A percentile compares a stretch with the other conserved stretches of the same genome.
Conservation (phyloP, 2,888 invertebrate species). For the Tigriopus californicus region DNA sequence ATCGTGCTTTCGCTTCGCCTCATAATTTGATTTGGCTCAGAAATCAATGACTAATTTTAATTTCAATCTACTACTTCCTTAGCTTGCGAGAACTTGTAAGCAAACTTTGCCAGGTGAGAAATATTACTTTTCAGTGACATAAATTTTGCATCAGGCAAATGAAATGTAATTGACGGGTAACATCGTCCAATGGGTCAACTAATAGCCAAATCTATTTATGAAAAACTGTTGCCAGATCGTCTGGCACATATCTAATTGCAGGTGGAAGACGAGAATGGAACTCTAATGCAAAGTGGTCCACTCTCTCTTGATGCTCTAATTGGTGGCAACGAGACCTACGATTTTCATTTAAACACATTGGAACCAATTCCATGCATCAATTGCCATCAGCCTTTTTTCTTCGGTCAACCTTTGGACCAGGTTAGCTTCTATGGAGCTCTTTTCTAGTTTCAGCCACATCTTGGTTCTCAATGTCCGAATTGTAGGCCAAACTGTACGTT, state of each 20-base stretch:
- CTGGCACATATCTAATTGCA: background rate
- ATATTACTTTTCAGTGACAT: too few relatives aligned
- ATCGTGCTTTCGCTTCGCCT: too few relatives aligned
- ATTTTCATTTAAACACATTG: background rate
- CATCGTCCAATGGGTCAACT: too few relatives aligned
- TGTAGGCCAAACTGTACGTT: constrained; percentile 14
- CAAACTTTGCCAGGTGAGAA: too few relatives aligned
- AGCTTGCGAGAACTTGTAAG: too few relatives aligned
- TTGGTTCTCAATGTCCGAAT: background rate
- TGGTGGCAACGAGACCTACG: background rate
- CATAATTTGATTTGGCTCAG: too few relatives aligned
- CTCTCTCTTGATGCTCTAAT: background rate
- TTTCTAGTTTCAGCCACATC: background rate
- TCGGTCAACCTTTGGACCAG: constrained; percentile 15
- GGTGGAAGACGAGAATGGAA: background rate
- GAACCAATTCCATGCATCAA: background rate
- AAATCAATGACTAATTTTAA: too few relatives aligned
- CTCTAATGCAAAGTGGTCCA: background rate
- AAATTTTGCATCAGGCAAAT: too few relatives aligned
- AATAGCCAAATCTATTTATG: too few relatives aligned
- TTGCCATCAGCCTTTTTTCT: constrained; percentile 5
- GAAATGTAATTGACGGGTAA: too few relatives aligned
- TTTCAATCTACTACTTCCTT: too few relatives aligned
- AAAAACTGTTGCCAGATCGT: too few relatives aligned
- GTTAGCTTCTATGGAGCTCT: background rate